Conservation (phyloP, 2,888 invertebrate genomes). For the Melitaea athalia region DNA sequence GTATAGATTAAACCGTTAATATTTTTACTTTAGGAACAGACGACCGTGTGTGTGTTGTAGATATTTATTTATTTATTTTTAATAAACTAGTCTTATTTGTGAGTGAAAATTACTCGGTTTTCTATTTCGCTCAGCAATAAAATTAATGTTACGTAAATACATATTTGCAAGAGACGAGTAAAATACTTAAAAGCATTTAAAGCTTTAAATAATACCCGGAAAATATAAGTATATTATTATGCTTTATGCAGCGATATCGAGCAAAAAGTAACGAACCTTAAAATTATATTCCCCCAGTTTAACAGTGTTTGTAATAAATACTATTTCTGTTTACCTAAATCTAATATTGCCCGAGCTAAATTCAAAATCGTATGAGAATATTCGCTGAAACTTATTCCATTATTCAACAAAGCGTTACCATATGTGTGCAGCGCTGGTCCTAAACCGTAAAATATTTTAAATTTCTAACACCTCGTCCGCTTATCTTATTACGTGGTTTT, state of each 20-base stretch:
- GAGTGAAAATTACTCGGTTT: too few species aligned
- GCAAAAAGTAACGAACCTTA: background rate
- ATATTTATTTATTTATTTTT: too few species aligned
- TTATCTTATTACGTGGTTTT: conserved; percentile 23
- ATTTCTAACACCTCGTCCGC: conserved; percentile 36
- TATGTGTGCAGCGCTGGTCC: conserved; percentile 40
- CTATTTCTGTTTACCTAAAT: conserved; percentile 38
- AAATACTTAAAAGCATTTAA: too few species aligned
- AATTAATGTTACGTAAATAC: too few species aligned
- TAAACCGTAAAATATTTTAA: conserved; percentile 40
- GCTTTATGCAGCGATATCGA: background rate
- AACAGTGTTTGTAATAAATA: conserved; percentile 32
- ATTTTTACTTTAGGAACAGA: too few species aligned
- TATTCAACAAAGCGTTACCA: conserved; percentile 44
- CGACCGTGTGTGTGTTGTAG: too few species aligned
- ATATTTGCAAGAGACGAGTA: too few species aligned
- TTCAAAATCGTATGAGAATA: conserved; percentile 39
- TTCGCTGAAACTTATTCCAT: conserved; percentile 43
- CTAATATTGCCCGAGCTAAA: conserved; percentile 37
- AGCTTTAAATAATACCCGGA: background rate
- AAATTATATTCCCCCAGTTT: background rate
- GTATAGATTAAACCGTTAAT: too few species aligned
- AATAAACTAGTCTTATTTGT: too few species aligned
- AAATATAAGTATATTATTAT: background rate
- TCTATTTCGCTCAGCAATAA: too few species aligned